Evolutionary conservation across 2,113 vertebrate species (phyloP).

Genomic region (Mola mola): DNA sequence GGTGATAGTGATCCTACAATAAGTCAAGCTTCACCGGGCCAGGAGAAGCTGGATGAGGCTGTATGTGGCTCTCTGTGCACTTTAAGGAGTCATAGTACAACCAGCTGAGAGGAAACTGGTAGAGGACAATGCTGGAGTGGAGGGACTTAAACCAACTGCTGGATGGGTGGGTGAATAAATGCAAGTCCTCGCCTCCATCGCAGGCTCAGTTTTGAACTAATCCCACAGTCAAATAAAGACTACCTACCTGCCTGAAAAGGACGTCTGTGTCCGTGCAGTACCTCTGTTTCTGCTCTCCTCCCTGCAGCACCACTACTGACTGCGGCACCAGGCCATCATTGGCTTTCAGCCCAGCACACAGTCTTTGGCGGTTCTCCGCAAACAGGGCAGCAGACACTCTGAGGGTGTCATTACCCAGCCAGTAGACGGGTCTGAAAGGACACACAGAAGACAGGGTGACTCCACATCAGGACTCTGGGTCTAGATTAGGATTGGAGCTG

Average conservation of each 20-base stretch:
- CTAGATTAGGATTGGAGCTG: conserved; percentile 5
- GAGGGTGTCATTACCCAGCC: conserved; percentile 93
- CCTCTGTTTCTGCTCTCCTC: conserved; percentile 90
- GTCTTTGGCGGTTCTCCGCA: conserved; percentile 85
- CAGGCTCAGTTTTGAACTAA: neutral
- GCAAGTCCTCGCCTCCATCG: neutral
- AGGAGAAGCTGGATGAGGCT: neutral
- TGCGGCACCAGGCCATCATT: conserved; percentile 71
- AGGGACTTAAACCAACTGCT: neutral
- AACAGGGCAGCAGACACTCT: conserved; percentile 89
- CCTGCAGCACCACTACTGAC: conserved; percentile 88
- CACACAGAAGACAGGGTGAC: conserved; percentile 9
- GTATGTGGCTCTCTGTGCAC: neutral
- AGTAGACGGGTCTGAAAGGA: conserved; percentile 86
- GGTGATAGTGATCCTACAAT: too few species aligned
- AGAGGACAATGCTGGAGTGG: too few species aligned
- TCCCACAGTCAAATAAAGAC: neutral
- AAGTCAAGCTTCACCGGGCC: too few species aligned
- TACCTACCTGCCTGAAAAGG: conserved; percentile 91
- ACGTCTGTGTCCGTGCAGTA: conserved; percentile 92
- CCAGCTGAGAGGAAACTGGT: neutral
- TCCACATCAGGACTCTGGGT: neutral
- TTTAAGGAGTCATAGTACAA: neutral
- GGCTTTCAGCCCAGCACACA: too few species aligned
- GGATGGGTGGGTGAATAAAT: neutral